phyloP scores from a whole-genome alignment of 30 jellyfish, hydroid and myxozoan genomes.

The Aurelia aurita complex sp. Pacific region DNA sequence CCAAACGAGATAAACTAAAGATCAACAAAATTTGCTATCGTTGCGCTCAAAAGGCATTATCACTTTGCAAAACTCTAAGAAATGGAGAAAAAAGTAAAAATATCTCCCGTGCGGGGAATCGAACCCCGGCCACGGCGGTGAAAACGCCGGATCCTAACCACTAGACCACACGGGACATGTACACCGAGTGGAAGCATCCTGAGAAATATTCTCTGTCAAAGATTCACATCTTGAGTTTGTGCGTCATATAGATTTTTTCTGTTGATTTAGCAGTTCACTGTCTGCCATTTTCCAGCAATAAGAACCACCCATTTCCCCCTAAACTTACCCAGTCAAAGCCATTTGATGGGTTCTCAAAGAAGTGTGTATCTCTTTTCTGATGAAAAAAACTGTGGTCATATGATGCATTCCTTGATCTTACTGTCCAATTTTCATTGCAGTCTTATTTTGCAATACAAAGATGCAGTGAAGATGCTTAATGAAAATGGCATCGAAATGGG shows the following conservation, averaged over 20 bases:
- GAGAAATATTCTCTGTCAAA: not conserved
- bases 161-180: conserved; percentile 59
- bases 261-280: no score
- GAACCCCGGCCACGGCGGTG: conserved; percentile 78
- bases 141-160: conserved; percentile 71
- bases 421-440: conserved; percentile 25
- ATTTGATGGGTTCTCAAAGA: no score
- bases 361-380: no score
- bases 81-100: not conserved
- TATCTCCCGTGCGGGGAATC: conserved; percentile 65
- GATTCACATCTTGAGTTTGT: not conserved
- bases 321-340: no score
- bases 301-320: not conserved
- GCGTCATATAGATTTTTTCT: not conserved
- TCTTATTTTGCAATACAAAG: conserved; percentile 88
- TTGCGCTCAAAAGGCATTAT: no score
- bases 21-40: no score
- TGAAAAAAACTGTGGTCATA: no score
- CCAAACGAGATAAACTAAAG: no score
- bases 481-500: conserved; percentile 99
- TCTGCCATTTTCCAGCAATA: not conserved
- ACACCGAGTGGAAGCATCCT: not conserved
- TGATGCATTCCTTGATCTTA: not conserved
- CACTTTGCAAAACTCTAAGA: no score
- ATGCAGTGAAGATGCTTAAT: conserved; percentile 94